Conservation (phyloP, 2,797 vertebrate species). For the Helicolenus hilgendorfi region DNA sequence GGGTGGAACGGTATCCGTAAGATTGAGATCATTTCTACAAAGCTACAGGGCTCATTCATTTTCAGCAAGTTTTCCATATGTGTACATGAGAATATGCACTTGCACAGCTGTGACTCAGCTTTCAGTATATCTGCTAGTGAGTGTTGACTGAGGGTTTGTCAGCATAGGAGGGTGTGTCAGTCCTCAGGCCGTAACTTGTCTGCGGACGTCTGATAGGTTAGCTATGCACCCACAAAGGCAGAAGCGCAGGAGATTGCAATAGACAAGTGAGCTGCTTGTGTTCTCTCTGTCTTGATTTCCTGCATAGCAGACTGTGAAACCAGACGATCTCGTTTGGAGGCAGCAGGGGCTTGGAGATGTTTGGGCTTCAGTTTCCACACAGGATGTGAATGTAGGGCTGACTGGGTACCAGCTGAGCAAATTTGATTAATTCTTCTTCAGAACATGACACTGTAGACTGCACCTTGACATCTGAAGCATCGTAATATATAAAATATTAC, state of each 20-base stretch:
- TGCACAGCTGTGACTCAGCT: slow-evolving; percentile 61
- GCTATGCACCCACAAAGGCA: slow-evolving; percentile 16
- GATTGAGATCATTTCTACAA: slow-evolving; percentile 35
- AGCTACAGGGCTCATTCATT: slow-evolving; percentile 2
- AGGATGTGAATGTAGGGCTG: slow-evolving; percentile 16
- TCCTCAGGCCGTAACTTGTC: slow-evolving; percentile 68
- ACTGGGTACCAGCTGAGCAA: not conserved
- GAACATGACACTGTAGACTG: not conserved
- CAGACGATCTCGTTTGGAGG: not conserved
- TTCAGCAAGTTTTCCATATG: slow-evolving; percentile 19
- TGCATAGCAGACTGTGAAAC: slow-evolving; percentile 22
- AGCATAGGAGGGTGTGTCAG: slow-evolving; percentile 63
- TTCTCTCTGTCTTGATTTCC: slow-evolving; percentile 24
- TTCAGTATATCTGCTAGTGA: slow-evolving; percentile 9
- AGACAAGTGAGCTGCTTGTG: slow-evolving; percentile 8
- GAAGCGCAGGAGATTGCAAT: not conserved
- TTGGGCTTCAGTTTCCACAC: not conserved
- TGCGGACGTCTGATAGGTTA: slow-evolving; percentile 28
- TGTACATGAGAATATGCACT: slow-evolving; percentile 18
- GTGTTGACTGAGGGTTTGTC: slow-evolving; percentile 62
- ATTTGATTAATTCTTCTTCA: not conserved
- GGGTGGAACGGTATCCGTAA: slow-evolving; percentile 35
- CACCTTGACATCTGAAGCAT: not conserved
- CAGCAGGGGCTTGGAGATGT: slow-evolving; percentile 1
- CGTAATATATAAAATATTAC: not conserved